Evolutionary conservation across 37 sponge, comb jelly and placozoan species (phyloP).

Genomic region (Oopsacas minuta): DNA sequence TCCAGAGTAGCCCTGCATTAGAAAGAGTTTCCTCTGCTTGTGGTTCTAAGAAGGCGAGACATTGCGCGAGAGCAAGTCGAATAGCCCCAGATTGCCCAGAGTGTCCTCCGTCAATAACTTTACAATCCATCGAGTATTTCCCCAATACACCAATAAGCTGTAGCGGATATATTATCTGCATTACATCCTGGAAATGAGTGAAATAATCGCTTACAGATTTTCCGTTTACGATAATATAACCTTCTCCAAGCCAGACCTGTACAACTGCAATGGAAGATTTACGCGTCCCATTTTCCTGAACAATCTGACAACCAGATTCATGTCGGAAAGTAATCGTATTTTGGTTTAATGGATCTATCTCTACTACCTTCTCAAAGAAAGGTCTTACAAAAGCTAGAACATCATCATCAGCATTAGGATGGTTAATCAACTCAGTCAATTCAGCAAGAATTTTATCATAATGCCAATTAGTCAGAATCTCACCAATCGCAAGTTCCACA

Average conservation of each 20-base stretch:
- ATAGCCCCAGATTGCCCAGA: constrained; percentile 73
- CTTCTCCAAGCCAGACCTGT: constrained; percentile 29
- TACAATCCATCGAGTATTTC: constrained; percentile 24
- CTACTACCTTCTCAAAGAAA: neutral
- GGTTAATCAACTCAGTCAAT: neutral
- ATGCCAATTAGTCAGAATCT: neutral
- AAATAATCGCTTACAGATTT: constrained; percentile 35
- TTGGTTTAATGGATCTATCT: neutral
- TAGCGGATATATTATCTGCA: constrained; percentile 60
- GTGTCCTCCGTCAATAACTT: constrained; percentile 50
- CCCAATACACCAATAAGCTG: constrained; percentile 25
- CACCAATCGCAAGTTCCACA: neutral
- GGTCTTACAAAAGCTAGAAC: constrained; percentile 2
- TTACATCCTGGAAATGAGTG: constrained; percentile 35
- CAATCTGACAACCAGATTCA: neutral
- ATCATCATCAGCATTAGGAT: neutral
- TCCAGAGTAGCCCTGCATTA: constrained; percentile 37
- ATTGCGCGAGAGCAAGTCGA: constrained; percentile 49
- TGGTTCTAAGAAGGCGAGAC: constrained; percentile 32
- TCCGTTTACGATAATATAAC: constrained; percentile 33
- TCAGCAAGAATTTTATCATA: neutral
- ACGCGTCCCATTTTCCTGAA: constrained; percentile 16
- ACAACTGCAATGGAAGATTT: constrained; percentile 45
- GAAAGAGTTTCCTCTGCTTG: neutral
- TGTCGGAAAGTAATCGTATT: neutral